Evolutionary conservation across 2,113 vertebrate species (phyloP).

Genomic region (Pipa parva): DNA sequence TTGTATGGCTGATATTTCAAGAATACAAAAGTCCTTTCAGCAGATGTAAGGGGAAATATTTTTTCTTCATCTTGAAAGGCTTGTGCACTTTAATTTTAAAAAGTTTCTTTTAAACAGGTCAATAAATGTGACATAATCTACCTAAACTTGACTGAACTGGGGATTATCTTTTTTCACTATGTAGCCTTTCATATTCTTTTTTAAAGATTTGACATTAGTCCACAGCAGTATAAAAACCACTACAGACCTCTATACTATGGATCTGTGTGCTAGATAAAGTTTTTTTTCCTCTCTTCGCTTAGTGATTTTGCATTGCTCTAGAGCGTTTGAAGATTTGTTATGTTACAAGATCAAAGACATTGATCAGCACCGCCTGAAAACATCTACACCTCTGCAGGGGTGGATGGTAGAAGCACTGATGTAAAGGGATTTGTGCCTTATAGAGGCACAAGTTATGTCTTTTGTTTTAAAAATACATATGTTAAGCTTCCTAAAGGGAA

Average conservation of each 20-base stretch:
- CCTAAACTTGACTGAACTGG: not conserved
- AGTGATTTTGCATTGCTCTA: constrained; percentile 4
- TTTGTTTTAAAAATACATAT: constrained; percentile 5
- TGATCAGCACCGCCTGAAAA: constrained; percentile 31
- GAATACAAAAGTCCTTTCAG: constrained; percentile 15
- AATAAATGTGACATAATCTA: not conserved
- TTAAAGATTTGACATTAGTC: not conserved
- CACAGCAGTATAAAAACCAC: not conserved
- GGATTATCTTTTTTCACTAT: not conserved
- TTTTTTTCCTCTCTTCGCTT: not conserved
- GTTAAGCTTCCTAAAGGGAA: not conserved
- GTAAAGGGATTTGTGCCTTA: constrained; percentile 15
- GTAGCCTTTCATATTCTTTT: not conserved
- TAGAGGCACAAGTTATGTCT: not conserved
- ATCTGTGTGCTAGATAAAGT: not conserved
- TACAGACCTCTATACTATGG: not conserved
- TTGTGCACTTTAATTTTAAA: constrained; percentile 1
- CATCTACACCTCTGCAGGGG: constrained; percentile 24
- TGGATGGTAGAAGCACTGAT: not conserved
- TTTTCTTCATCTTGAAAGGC: not conserved
- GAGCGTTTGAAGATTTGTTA: constrained; percentile 21
- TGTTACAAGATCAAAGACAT: constrained; percentile 33
- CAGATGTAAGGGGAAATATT: constrained; percentile 12
- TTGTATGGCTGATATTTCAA: constrained; percentile 28
- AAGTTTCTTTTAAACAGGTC: constrained; percentile 5